Evolutionary conservation across 2,113 vertebrate species (phyloP).

Genomic region (Hippocampus abdominalis): DNA sequence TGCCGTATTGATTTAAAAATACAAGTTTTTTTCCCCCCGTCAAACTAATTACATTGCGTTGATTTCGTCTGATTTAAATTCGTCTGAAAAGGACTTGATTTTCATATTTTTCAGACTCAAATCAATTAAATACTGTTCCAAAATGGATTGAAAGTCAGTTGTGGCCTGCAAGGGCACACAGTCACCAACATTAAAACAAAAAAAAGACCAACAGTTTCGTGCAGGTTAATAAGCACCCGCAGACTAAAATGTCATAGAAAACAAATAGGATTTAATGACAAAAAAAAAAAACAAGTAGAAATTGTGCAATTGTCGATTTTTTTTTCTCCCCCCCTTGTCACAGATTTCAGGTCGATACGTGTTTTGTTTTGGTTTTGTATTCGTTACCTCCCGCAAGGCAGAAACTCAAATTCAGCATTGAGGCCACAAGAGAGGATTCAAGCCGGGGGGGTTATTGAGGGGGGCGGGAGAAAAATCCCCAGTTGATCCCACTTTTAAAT

Average conservation of each 20-base stretch:
- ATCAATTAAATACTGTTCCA: not conserved
- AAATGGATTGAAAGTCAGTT: not conserved
- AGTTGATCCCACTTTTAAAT: not conserved
- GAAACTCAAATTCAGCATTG: conserved; percentile 54
- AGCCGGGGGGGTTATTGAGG: conserved; percentile 15
- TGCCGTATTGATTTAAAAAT: not conserved
- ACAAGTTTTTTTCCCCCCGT: not conserved
- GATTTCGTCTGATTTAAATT: not conserved
- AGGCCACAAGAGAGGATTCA: not conserved
- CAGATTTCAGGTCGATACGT: conserved; percentile 71
- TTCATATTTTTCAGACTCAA: not conserved
- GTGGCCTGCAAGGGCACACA: not conserved
- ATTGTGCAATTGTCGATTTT: conserved; percentile 83
- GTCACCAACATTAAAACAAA: not conserved
- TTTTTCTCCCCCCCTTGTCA: conserved; percentile 75
- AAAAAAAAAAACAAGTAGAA: conserved; percentile 82
- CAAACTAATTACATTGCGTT: not conserved
- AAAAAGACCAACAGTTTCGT: not conserved
- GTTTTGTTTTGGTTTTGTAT: conserved; percentile 50
- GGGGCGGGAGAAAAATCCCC: not conserved
- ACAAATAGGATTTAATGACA: conserved; percentile 91
- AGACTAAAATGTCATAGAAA: conserved; percentile 64
- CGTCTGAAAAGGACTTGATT: not conserved
- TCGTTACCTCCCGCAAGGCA: conserved; percentile 5
- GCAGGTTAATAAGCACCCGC: conserved; percentile 45